Evolutionary conservation across 2,797 vertebrate species (phyloP).

Genomic region (Myotis daubentonii): DNA sequence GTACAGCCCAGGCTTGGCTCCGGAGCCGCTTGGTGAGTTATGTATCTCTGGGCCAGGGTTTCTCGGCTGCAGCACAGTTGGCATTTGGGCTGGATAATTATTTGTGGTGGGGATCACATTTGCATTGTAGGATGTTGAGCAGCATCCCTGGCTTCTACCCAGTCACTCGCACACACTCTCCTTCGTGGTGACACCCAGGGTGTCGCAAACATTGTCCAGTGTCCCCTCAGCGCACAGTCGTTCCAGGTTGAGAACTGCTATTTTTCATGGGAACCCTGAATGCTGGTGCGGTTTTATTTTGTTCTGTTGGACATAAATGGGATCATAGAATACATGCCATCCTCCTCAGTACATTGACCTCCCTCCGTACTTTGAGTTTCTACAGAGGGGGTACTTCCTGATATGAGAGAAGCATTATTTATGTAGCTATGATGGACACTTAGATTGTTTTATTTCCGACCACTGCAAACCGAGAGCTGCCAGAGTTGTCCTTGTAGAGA

Average conservation of each 20-base stretch:
- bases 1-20: neutral
- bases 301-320: neutral
- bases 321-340: neutral
- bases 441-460: neutral
- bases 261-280: accelerated
- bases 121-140: neutral
- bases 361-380: neutral
- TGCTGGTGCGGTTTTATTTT: neutral
- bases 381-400: neutral
- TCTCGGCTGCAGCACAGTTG: neutral
- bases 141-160: neutral
- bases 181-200: neutral
- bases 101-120: neutral
- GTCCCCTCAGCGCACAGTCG: neutral
- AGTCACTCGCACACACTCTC: neutral
- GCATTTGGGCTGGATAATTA: neutral
- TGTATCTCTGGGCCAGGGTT: neutral
- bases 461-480: neutral
- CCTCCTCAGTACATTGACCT: neutral
- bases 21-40: neutral
- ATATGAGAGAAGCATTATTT: neutral
- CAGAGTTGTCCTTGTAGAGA: neutral
- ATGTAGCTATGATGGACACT: neutral
- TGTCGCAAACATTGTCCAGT: neutral
- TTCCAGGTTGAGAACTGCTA: neutral